Evolutionary conservation across 2,888 invertebrate species (phyloP).

Genomic region (Cataglyphis albicans): DNA sequence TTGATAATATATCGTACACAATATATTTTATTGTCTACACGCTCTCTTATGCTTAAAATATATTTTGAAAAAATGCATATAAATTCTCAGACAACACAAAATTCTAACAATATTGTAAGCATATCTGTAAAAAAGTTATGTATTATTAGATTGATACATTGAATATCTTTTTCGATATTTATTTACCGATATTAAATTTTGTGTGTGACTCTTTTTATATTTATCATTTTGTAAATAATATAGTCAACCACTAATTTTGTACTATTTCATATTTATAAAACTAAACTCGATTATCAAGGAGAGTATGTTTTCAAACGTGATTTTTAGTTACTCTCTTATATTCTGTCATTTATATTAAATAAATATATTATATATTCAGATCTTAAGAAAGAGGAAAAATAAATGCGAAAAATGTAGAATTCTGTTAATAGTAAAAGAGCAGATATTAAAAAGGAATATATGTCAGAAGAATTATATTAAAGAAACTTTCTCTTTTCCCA

Average conservation of each 20-base stretch:
- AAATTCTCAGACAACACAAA: neutral
- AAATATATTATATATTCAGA: neutral
- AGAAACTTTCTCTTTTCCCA: neutral
- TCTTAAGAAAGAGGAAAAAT: neutral
- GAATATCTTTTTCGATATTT: too few species aligned
- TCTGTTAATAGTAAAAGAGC: neutral
- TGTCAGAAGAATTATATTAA: neutral
- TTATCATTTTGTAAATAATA: neutral
- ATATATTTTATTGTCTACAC: neutral
- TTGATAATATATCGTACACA: neutral
- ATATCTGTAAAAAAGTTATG: too few species aligned
- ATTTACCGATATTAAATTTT: neutral
- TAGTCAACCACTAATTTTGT: neutral
- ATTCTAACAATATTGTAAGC: too few species aligned
- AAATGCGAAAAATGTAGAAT: neutral
- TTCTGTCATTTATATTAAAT: neutral
- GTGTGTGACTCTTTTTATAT: neutral
- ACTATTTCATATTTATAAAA: neutral
- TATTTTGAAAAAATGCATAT: neutral
- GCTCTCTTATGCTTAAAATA: neutral
- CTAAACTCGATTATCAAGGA: neutral
- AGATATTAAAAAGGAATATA: too few species aligned
- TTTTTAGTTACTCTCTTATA: neutral
- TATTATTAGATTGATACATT: too few species aligned
- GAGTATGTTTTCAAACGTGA: neutral